These are phyloP conservation scores for Leptoteleia sp. DNA, from an alignment of 1,140 invertebrate genomes.

Conservation along the genomic window DNA sequence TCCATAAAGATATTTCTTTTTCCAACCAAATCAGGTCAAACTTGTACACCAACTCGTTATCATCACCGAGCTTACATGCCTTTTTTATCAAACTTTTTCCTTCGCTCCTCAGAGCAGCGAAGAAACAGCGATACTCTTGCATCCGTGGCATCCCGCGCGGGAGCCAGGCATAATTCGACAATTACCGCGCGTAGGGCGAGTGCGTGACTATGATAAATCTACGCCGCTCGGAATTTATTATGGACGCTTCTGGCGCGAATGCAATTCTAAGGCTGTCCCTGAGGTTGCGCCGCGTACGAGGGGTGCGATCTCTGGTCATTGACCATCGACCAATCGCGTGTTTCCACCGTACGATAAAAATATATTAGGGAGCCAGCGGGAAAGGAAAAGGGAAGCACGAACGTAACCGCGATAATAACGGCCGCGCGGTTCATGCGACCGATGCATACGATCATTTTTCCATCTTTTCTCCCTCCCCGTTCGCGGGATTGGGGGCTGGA, in stretches of 20 bases:
- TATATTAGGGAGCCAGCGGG: constrained; percentile 70
- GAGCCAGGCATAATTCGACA: constrained; percentile 65
- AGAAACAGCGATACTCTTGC: not conserved
- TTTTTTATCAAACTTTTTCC: too few relatives aligned
- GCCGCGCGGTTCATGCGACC: constrained; percentile 51
- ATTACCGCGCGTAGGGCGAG: constrained; percentile 71
- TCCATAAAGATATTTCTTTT: too few relatives aligned
- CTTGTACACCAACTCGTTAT: too few relatives aligned
- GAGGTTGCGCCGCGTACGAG: constrained; percentile 51
- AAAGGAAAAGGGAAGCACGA: constrained; percentile 51
- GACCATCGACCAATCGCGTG: constrained; percentile 72
- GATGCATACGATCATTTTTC: constrained; percentile 61
- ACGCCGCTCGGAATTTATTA: constrained; percentile 74
- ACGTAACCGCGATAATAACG: constrained; percentile 59
- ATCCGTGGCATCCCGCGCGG: constrained; percentile 23
- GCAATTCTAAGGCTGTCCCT: constrained; percentile 69
- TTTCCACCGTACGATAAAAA: constrained; percentile 72
- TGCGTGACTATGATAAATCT: constrained; percentile 79
- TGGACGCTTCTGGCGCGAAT: constrained; percentile 71
- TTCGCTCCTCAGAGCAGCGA: too few relatives aligned
- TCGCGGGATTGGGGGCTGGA: not conserved
- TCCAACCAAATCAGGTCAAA: too few relatives aligned
- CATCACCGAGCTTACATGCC: too few relatives aligned
- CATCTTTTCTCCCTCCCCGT: constrained; percentile 44
- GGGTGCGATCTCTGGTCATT: constrained; percentile 65